Percentiles rank a stretch among this genome's conserved stretches.
These are phyloP conservation scores for Trachelus troglodyta DNA, from an alignment of 2,888 invertebrate genomes.

Conservation along the genomic window DNA sequence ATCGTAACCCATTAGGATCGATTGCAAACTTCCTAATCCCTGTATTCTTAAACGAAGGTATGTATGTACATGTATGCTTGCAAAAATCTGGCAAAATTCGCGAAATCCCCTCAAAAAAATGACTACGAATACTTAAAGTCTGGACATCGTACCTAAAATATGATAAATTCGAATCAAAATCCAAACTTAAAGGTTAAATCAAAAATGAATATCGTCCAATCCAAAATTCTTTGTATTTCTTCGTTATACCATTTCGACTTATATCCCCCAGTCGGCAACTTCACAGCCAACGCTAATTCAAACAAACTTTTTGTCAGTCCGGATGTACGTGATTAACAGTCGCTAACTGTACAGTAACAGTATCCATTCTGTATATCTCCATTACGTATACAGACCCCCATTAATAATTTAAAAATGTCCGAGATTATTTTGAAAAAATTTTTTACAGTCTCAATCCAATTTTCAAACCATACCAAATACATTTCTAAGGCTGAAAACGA, in stretches of 20 bases:
- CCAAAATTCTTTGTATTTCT: neutral
- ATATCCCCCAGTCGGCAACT: neutral
- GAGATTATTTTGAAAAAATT: neutral
- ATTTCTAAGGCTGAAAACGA: neutral
- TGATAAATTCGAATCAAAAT: neutral
- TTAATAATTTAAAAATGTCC: neutral
- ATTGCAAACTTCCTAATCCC: conserved; percentile 2
- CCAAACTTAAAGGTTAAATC: neutral
- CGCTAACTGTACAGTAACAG: neutral
- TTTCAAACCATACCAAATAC: neutral
- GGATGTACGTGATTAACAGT: conserved; percentile 12
- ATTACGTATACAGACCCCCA: neutral
- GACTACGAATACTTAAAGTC: neutral
- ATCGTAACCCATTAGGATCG: conserved; percentile 21
- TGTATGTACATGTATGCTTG: neutral
- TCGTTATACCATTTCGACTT: neutral
- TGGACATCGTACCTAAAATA: neutral
- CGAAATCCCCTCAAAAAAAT: neutral
- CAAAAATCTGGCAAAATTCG: neutral
- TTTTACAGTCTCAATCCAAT: neutral
- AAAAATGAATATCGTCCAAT: neutral
- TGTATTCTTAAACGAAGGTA: conserved; percentile 8
- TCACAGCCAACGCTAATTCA: neutral
- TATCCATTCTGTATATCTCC: neutral
- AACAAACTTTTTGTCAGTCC: conserved; percentile 12